Conservation (phyloP, 2,797 vertebrate species). For the Hylomyscus alleni region DNA sequence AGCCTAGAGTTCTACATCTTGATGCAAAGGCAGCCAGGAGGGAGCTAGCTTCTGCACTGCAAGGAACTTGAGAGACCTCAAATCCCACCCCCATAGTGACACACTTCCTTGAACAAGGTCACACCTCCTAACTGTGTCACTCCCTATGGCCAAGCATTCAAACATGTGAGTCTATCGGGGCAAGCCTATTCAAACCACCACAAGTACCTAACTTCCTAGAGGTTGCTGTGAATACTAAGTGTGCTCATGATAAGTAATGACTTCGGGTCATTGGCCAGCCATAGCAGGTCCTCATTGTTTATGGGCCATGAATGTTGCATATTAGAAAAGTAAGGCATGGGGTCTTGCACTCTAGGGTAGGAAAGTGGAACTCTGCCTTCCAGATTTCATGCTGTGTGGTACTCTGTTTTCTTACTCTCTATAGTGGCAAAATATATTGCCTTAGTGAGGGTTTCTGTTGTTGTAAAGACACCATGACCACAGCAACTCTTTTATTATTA, state of each 20-base stretch:
- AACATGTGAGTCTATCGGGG: no score
- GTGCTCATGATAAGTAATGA: not conserved
- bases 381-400: not conserved
- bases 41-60: not conserved
- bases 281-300: not conserved
- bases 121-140: not conserved
- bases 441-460: not conserved
- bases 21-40: not conserved
- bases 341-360: not conserved
- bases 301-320: not conserved
- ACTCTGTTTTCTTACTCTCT: not conserved
- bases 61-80: not conserved
- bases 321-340: not conserved
- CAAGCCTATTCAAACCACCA: not conserved
- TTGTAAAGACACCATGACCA: not conserved
- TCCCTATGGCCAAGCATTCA: not conserved
- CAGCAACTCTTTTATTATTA: not conserved
- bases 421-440: not conserved
- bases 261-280: not conserved
- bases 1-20: not conserved
- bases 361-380: no score
- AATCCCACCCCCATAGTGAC: not conserved
- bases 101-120: not conserved
- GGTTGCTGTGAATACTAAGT: not conserved
- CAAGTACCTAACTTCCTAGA: not conserved